These are phyloP conservation scores for Apodemus sylvaticus DNA, from an alignment of 2,113 vertebrate genomes.

Conservation along the genomic window DNA sequence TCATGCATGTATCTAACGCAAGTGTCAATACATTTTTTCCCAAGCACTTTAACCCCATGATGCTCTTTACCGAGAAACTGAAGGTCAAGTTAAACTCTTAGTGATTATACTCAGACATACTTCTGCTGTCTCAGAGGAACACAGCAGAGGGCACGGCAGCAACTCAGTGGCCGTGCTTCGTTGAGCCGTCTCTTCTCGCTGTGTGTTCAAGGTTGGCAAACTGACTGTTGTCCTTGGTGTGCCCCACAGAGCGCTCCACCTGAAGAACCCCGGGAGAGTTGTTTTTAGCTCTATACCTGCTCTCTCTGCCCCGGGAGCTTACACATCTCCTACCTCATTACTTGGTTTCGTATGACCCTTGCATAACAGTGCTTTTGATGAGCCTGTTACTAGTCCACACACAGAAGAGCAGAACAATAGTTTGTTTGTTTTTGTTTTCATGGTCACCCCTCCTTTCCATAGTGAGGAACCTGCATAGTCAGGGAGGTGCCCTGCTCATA, in stretches of 20 bases:
- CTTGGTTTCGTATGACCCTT: not conserved
- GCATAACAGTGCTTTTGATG: not conserved
- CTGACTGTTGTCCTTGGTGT: not conserved
- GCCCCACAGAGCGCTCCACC: not conserved
- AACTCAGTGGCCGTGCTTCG: not conserved
- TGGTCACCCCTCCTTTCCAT: not conserved
- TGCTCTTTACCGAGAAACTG: not conserved
- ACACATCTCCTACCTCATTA: not conserved
- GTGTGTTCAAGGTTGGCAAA: not conserved
- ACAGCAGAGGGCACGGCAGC: not conserved
- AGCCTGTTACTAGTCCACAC: not conserved
- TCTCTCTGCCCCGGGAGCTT: not conserved
- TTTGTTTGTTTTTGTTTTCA: not conserved
- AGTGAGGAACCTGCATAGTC: not conserved
- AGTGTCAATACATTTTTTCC: not conserved
- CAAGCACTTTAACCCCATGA: not conserved
- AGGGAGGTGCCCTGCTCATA: not conserved
- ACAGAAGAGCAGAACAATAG: not conserved
- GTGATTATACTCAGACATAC: not conserved
- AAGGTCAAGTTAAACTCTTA: not conserved
- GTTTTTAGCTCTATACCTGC: not conserved
- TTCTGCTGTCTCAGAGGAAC: conserved; percentile 14
- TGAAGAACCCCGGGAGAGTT: not conserved
- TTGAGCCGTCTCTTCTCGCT: not conserved
- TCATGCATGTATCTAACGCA: not conserved